phyloP scores from a whole-genome alignment of 2,888 invertebrate species.

The Polia nebulosa region DNA sequence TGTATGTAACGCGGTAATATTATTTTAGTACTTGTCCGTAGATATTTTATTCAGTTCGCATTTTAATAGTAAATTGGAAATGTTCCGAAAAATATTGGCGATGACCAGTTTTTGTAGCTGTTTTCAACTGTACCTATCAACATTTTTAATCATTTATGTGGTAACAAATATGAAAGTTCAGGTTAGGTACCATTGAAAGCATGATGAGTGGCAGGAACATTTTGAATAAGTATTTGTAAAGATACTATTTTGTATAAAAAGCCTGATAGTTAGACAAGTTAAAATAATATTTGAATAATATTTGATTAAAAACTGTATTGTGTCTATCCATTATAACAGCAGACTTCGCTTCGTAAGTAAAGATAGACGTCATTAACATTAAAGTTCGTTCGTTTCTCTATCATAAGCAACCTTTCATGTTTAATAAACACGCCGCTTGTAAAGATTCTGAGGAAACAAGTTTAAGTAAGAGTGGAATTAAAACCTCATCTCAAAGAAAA shows the following conservation, averaged over 20 bases:
- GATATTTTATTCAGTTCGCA: conserved; percentile 10
- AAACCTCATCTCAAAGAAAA: conserved; percentile 85
- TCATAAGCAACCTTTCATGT: conserved; percentile 72
- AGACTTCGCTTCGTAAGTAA: neutral
- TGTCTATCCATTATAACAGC: neutral
- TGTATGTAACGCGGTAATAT: conserved; percentile 15
- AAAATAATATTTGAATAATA: too few relatives aligned
- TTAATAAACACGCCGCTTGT: conserved; percentile 73
- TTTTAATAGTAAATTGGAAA: neutral
- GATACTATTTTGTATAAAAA: too few relatives aligned
- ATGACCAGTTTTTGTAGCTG: neutral
- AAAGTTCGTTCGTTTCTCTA: conserved; percentile 61
- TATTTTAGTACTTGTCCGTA: conserved; percentile 22
- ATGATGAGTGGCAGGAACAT: neutral
- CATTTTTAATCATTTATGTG: neutral
- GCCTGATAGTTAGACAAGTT: too few relatives aligned
- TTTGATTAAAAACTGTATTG: neutral
- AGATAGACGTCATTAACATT: conserved; percentile 30
- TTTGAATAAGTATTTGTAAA: neutral
- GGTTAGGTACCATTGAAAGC: neutral
- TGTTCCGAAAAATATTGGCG: neutral
- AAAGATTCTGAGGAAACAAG: conserved; percentile 71
- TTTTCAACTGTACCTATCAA: neutral
- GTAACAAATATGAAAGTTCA: conserved; percentile 2
- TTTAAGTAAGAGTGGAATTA: conserved; percentile 81